Evolutionary conservation across 2,113 vertebrate genomes (phyloP).

Genomic region (Mesoclemmys tuberculata): DNA sequence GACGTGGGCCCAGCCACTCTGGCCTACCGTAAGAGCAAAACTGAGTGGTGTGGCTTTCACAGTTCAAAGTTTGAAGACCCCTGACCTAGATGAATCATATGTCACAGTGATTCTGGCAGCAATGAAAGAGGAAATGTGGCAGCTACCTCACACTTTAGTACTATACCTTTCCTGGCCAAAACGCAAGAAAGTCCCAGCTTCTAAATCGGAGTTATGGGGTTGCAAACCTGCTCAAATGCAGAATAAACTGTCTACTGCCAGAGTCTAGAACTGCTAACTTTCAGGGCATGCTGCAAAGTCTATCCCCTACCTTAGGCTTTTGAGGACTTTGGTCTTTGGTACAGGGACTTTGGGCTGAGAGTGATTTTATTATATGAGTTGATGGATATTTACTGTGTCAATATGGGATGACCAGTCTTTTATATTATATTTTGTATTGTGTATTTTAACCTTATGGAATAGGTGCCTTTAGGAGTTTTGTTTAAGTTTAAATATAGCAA

Average conservation of each 20-base stretch:
- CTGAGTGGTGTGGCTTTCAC: too few relatives aligned
- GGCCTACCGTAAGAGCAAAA: too few relatives aligned
- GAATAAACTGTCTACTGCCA: background rate
- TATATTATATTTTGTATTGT: background rate
- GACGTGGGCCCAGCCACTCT: too few relatives aligned
- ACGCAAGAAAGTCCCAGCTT: background rate
- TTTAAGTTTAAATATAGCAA: background rate
- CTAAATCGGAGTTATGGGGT: background rate
- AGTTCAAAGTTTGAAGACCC: too few relatives aligned
- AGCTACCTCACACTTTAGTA: background rate
- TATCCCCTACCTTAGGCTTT: background rate
- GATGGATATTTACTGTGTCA: background rate
- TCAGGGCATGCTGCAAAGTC: background rate
- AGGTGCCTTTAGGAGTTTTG: background rate
- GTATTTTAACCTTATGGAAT: background rate
- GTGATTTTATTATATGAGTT: background rate
- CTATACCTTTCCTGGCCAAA: background rate
- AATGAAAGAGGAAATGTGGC: background rate
- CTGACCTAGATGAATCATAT: background rate
- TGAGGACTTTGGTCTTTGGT: too few relatives aligned
- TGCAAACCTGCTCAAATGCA: background rate
- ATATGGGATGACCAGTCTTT: background rate
- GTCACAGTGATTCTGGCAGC: background rate
- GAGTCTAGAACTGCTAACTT: background rate
- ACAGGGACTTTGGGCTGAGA: conserved; percentile 53